Conservation (phyloP, 2,113 vertebrate species). For the Nothobranchius furzeri region DNA sequence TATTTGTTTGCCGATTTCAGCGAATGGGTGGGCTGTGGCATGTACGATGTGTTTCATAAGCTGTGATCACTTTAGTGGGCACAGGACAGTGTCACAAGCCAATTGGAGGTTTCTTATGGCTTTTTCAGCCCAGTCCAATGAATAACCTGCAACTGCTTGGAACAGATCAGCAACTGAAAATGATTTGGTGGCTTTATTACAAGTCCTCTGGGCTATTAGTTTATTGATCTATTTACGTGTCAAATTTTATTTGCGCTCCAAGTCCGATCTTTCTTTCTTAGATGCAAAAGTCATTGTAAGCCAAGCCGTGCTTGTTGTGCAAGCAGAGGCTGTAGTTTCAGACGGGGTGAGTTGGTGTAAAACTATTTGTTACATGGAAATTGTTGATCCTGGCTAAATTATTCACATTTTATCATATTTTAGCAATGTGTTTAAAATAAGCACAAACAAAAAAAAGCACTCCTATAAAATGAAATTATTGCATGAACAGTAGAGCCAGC, state of each 20-base stretch:
- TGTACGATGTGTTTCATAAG: constrained; percentile 13
- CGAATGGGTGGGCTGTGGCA: constrained; percentile 5
- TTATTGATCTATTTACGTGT: constrained; percentile 34
- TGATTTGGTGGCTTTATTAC: constrained; percentile 34
- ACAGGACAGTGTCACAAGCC: constrained; percentile 29
- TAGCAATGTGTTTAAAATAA: too few relatives aligned
- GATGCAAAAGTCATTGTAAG: not conserved
- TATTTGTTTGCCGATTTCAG: constrained; percentile 2
- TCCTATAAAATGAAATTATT: too few relatives aligned
- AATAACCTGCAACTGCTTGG: constrained; percentile 8
- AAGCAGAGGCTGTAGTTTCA: not conserved
- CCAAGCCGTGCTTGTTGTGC: not conserved
- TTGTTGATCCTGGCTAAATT: too few relatives aligned
- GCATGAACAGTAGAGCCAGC: too few relatives aligned
- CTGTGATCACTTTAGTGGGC: constrained; percentile 12
- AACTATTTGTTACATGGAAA: too few relatives aligned
- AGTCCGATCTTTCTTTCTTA: not conserved
- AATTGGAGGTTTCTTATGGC: constrained; percentile 3
- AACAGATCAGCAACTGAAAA: constrained; percentile 11
- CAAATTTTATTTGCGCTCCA: not conserved
- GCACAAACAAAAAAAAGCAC: too few relatives aligned
- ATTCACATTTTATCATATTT: too few relatives aligned
- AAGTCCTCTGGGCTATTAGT: constrained; percentile 20
- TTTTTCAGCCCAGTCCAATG: constrained; percentile 17
- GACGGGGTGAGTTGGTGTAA: too few relatives aligned